Conservation (phyloP, 2,113 vertebrate genomes). For the Vidua macroura region DNA sequence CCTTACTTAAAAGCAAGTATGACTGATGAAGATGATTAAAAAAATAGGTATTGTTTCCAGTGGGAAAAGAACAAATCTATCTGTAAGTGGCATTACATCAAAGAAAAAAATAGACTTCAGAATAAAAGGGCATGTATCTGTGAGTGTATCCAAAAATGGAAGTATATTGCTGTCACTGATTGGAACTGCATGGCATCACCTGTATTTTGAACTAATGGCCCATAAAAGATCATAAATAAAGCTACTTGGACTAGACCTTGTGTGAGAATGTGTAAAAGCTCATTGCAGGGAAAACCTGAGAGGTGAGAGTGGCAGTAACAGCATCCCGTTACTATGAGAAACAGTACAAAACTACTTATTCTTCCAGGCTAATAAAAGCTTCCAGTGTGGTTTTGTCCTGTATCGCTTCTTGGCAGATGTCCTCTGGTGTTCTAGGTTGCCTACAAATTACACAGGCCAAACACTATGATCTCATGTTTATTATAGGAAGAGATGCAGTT, state of each 20-base stretch:
- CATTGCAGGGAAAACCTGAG: neutral
- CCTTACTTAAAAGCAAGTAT: too few relatives aligned
- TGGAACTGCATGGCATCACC: neutral
- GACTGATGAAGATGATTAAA: too few relatives aligned
- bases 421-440: neutral
- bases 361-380: neutral
- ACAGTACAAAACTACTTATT: neutral
- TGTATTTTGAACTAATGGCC: neutral
- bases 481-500: neutral
- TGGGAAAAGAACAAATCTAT: neutral
- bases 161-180: neutral
- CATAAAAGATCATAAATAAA: neutral
- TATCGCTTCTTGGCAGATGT: neutral
- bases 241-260: neutral
- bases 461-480: neutral
- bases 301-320: neutral
- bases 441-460: neutral
- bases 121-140: neutral
- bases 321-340: neutral
- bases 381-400: neutral
- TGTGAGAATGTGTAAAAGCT: neutral
- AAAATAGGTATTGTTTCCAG: neutral
- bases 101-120: neutral
- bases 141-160: neutral
- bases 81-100: neutral